Base-by-base conservation (phyloP, 2,113 vertebrate genomes). In the Leptosomus discolor region DNA sequence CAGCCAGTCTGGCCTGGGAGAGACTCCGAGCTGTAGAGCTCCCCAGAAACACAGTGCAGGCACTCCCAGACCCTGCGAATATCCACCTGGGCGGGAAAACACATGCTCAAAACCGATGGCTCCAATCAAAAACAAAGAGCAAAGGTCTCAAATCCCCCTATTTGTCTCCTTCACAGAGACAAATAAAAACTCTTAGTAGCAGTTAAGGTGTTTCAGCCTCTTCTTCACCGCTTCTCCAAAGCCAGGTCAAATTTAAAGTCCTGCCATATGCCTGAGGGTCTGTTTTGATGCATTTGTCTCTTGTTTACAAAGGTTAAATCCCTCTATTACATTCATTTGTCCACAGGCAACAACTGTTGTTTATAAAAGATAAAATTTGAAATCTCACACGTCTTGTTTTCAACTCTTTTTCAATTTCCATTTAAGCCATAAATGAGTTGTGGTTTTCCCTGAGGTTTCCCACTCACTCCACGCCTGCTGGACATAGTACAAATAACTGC, bases 301-400 rank as follows among this genome's bases (percentile, higher is more conserved):
- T 91, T 77, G 54, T 88, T 95, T 88, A 80, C 70, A 76, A 41
- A 77, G 63, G 94, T 80, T 93, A 95, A 95, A 95, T 92, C 85
- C 58, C 85, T 79, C 78, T 76, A 87, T 81, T 91, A 89, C 56
- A 78, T 23, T 65, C 60, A 70, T 21, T 46, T 0, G 1, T 90
- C 87, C 69, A 82, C 77, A 81, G 77, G 90, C 90, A 90, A 74
- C 67, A 54, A 53, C 67, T n/a, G 65, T 69, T 94, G 81, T 37
- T 96, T 56, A 90, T 48, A 90, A 82, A 68, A 86, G 71, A 79
- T n/a, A 69, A 79, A 73, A 61, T 69, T 73, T 80, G 70, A 93
- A 77, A 92, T 69, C 78, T 79, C 2, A 1, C 74, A 64, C 74
- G 71, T 94, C 93, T 76, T n/a, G 63, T 85, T 97, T 92, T 67